These are phyloP conservation scores for Siniperca chuatsi DNA, from an alignment of 2,113 vertebrate genomes.

Conservation along the genomic window DNA sequence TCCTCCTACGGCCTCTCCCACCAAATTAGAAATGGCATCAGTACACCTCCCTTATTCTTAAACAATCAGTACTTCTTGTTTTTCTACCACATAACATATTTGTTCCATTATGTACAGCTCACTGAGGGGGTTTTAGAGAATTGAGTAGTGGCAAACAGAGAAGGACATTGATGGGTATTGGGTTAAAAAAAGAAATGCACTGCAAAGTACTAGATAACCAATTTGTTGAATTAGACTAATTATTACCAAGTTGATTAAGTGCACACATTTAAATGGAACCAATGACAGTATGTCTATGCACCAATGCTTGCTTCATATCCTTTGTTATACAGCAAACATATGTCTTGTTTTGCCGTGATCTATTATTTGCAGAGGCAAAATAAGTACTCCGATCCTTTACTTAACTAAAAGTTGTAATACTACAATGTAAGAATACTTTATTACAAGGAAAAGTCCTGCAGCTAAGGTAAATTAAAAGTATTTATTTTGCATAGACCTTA, in stretches of 20 bases:
- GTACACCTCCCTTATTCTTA: constrained; percentile 75
- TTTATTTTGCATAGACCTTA: not conserved
- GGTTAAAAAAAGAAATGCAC: not conserved
- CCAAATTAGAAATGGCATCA: constrained; percentile 82
- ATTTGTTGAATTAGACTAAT: constrained; percentile 12
- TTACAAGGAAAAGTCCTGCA: not conserved
- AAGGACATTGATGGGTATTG: constrained; percentile 1
- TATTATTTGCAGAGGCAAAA: not conserved
- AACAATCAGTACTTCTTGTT: constrained; percentile 78
- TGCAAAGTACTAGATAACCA: not conserved
- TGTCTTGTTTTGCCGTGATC: not conserved
- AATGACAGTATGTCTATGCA: not conserved
- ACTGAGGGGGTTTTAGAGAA: constrained; percentile 41
- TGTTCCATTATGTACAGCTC: constrained; percentile 72
- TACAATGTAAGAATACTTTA: not conserved
- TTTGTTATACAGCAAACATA: not conserved
- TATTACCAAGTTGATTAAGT: constrained; percentile 2
- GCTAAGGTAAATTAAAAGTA: not conserved
- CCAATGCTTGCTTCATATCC: not conserved
- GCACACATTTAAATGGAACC: not conserved
- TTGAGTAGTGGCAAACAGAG: constrained; percentile 16
- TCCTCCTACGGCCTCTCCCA: constrained; percentile 64
- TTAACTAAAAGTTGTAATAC: not conserved
- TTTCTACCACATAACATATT: constrained; percentile 70
- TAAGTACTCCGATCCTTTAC: not conserved